Percentiles rank a stretch among this genome's conserved stretches.
phyloP scores from a whole-genome alignment of 2,797 vertebrate species.

The Betta splendens region DNA sequence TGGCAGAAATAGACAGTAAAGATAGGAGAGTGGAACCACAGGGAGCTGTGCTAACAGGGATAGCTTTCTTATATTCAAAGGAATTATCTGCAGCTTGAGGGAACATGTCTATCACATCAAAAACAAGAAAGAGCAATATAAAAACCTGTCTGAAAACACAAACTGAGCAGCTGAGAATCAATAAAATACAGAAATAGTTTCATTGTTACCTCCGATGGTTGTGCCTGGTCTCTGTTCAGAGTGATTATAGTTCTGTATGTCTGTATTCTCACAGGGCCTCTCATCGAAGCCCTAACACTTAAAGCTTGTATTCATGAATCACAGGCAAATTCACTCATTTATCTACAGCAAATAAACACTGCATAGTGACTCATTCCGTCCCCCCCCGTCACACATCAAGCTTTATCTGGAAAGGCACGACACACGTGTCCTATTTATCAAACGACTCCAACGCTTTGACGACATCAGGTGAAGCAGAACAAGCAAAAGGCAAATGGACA shows the following conservation, averaged over 20 bases:
- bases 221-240: conserved; percentile 29
- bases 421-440: conserved; percentile 71
- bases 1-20: conserved; percentile 16
- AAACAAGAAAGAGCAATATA: too few species aligned
- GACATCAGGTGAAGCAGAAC: conserved; percentile 69
- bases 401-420: conserved; percentile 43
- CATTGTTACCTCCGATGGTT: too few species aligned
- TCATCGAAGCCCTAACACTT: too few species aligned
- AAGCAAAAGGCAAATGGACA: conserved; percentile 54
- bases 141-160: too few species aligned
- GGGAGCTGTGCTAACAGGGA: neutral
- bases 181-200: too few species aligned
- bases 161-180: too few species aligned
- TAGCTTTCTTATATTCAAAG: too few species aligned
- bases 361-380: conserved; percentile 32
- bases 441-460: conserved; percentile 68
- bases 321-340: neutral
- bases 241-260: conserved; percentile 59
- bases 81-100: too few species aligned
- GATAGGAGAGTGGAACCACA: neutral
- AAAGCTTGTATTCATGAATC: conserved; percentile 5
- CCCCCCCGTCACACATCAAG: conserved; percentile 40
- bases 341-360: too few species aligned
- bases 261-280: too few species aligned
- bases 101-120: too few species aligned